phyloP scores from a whole-genome alignment of 2,113 vertebrate species.

The Tursiops truncatus region DNA sequence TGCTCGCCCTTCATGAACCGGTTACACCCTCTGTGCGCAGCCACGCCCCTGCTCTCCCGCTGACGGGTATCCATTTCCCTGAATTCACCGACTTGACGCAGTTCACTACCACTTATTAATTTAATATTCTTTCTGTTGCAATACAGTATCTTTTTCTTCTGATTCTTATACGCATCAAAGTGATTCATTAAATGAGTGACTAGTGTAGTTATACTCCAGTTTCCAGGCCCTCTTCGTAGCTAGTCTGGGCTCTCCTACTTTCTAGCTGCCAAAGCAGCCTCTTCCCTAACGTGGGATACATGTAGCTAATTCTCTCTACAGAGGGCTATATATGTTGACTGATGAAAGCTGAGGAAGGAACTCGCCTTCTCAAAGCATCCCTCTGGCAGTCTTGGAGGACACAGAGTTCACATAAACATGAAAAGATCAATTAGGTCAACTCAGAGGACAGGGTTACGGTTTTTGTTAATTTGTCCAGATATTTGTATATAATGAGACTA shows the following conservation, averaged over 20 bases:
- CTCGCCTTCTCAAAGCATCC: background rate
- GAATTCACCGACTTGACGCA: background rate
- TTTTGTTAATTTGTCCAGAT: background rate
- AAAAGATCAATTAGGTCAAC: background rate
- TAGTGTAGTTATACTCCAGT: background rate
- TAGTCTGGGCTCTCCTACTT: background rate
- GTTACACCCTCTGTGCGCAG: background rate
- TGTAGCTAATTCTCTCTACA: background rate
- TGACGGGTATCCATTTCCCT: no score
- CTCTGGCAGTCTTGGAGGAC: background rate
- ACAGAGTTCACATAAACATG: no score
- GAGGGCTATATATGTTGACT: background rate
- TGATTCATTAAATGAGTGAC: background rate
- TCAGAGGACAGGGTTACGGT: background rate
- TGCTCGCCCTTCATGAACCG: background rate
- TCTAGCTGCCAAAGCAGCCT: background rate
- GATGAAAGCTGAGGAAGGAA: background rate
- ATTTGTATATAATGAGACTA: background rate
- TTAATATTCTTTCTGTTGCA: background rate
- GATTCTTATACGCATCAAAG: background rate
- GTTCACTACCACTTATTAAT: background rate
- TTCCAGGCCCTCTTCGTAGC: background rate
- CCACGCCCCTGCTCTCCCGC: background rate
- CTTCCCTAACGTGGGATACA: background rate
- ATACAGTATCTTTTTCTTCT: background rate